Evolutionary conservation across 2,113 vertebrate species (phyloP), one percentile per base, ranked within the genome.

Genomic region (Bos taurus): DNA sequence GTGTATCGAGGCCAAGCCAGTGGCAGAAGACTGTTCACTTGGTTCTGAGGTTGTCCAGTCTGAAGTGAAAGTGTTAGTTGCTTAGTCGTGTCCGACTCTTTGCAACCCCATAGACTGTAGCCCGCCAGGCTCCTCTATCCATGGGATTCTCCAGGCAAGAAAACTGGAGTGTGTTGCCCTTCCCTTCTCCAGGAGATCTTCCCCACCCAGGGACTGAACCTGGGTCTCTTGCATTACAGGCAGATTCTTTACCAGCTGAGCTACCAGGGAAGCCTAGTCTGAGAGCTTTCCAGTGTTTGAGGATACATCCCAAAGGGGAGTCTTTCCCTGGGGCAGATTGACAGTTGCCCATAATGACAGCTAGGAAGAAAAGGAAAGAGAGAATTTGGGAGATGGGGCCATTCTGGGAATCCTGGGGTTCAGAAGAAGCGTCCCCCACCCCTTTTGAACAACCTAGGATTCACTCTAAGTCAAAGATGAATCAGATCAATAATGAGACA

Each of bases 371-470:
- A 23, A 77, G 6, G 21, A 77, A 43, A 14, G 36, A 77, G 21
- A 77, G 12, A 77, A 77, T 77, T 40, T 43, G 21, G 71, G 36
- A 43, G 71, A 43, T 26, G 23, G 21, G 23, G 36, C 71, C 71
- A 77, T 43, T 43, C 71, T 25, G 71, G 23, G 71, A 77, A 77
- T 77, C 36, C 40, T 77, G 71, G 71, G 6, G 36, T 77, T 77
- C 71, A 77, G 71, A 77, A 43, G 71, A 25, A 43, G 71, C 14
- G 1, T 43, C 36, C 23, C 36, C 19, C 0, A 0, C 2, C n/a
- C n/a, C 5, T 36, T 77, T 43, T 74, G 36, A 74, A 43, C 36
- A 43, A 74, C 71, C 19, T 43, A 43, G 21, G 71, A 74, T 25
- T 74, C 36, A 40, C 67, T 74, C 11, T 43, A 11, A 43, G 71